Conservation (phyloP, 2,797 vertebrate genomes). For the Sebastes hubbsi region DNA sequence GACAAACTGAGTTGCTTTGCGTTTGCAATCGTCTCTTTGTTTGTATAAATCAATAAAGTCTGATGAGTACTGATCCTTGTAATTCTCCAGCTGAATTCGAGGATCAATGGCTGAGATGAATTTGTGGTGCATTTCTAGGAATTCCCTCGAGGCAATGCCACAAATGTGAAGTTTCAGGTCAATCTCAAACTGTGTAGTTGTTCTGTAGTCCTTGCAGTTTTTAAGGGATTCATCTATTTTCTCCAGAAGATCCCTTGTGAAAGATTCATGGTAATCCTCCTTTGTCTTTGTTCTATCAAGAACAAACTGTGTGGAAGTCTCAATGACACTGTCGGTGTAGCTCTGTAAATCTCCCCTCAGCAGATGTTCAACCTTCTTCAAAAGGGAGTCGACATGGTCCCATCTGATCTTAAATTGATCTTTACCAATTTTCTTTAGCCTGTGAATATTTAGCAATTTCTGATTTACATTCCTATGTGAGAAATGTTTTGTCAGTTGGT, state of each 20-base stretch:
- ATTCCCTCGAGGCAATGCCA: slow-evolving; percentile 46
- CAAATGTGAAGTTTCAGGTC: slow-evolving; percentile 67
- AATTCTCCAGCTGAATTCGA: slow-evolving; percentile 7
- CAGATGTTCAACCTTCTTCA: no score
- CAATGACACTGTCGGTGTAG: neutral
- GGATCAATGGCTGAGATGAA: slow-evolving; percentile 27
- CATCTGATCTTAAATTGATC: rapidly evolving
- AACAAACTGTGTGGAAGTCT: neutral
- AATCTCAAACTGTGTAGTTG: slow-evolving; percentile 37
- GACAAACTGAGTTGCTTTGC: slow-evolving; percentile 60
- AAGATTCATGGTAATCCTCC: slow-evolving; percentile 37
- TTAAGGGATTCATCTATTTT: slow-evolving; percentile 2
- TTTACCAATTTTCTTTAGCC: neutral
- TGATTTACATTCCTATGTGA: neutral
- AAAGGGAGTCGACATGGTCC: neutral
- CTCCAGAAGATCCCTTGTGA: slow-evolving; percentile 37
- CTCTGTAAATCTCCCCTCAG: neutral
- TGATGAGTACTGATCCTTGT: slow-evolving; percentile 42
- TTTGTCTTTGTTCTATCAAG: neutral
- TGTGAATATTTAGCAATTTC: rapidly evolving
- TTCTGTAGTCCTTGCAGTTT: rapidly evolving
- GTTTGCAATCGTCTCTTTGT: slow-evolving; percentile 6
- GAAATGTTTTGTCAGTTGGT: slow-evolving; percentile 7
- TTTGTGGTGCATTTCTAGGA: slow-evolving; percentile 44
- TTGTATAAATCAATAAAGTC: slow-evolving; percentile 31